A percentile compares a stretch with the other conserved stretches of the same genome.
Conservation (phyloP, 2,888 invertebrate genomes). For the Lissocephala sabroskyi region DNA sequence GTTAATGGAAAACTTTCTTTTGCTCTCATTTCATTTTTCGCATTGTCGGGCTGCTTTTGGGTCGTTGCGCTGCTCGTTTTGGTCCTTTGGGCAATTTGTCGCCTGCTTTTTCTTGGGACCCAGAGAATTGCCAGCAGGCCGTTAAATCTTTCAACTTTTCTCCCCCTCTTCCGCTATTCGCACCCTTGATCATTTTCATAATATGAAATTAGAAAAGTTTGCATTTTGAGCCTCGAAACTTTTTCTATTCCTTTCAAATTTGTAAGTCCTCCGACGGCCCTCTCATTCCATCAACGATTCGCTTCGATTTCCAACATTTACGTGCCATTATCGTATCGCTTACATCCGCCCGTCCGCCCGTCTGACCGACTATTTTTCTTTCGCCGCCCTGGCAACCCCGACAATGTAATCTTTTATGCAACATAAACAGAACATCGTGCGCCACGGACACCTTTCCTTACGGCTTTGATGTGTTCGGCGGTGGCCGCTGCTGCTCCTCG, state of each 20-base stretch:
- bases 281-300: slow-evolving; percentile 34
- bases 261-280: not conserved
- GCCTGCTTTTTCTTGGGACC: slow-evolving; percentile 9
- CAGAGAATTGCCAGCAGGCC: too few species aligned
- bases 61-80: slow-evolving; percentile 8
- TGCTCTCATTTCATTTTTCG: slow-evolving; percentile 23
- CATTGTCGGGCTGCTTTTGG: slow-evolving; percentile 21
- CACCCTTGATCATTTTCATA: slow-evolving; percentile 51
- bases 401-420: slow-evolving; percentile 63
- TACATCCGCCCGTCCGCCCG: slow-evolving; percentile 18
- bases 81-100: slow-evolving; percentile 29
- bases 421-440: slow-evolving; percentile 36
- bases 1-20: slow-evolving; percentile 69
- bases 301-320: slow-evolving; percentile 52
- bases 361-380: not conserved
- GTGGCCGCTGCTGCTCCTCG: too few species aligned
- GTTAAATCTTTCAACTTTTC: too few species aligned
- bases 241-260: not conserved
- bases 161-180: too few species aligned
- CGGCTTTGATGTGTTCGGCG: slow-evolving; percentile 35
- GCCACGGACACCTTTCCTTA: slow-evolving; percentile 37
- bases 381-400: slow-evolving; percentile 26
- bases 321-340: slow-evolving; percentile 54
- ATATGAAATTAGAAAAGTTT: slow-evolving; percentile 63
- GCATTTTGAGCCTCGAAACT: not conserved